A percentile compares a stretch with the other conserved stretches of the same genome.
phyloP scores from a whole-genome alignment of 2,797 vertebrate species.

The Phrynocephalus vlangalii region DNA sequence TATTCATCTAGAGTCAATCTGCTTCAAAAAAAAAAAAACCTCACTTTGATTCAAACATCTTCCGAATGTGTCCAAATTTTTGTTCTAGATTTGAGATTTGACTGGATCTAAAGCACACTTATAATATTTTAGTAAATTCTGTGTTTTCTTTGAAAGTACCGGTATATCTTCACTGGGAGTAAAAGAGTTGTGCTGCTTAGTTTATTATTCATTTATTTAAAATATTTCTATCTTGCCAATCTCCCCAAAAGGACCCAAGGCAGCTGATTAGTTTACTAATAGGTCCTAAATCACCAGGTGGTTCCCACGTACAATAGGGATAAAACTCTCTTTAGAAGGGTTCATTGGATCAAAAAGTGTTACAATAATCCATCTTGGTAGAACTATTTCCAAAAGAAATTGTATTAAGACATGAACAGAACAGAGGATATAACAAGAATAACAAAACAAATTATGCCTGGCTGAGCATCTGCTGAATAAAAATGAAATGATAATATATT shows the following conservation, averaged over 20 bases:
- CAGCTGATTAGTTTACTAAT: slow-evolving; percentile 11
- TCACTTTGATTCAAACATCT: not conserved
- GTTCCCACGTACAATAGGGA: slow-evolving; percentile 29
- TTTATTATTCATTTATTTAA: too few species aligned
- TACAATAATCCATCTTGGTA: slow-evolving; percentile 16
- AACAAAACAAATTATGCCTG: slow-evolving; percentile 30
- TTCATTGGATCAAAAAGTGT: slow-evolving; percentile 34
- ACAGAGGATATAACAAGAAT: slow-evolving; percentile 50
- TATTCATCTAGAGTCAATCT: not conserved
- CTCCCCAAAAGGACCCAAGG: too few species aligned
- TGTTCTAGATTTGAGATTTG: not conserved
- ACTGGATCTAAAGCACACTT: not conserved
- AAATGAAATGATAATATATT: slow-evolving; percentile 40
- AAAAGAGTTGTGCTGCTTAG: not conserved
- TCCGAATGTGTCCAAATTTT: not conserved
- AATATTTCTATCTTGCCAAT: too few species aligned
- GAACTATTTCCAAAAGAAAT: slow-evolving; percentile 29
- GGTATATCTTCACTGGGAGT: not conserved
- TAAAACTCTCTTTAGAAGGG: slow-evolving; percentile 24
- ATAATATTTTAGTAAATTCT: slow-evolving; percentile 1
- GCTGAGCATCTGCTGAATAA: slow-evolving; percentile 37
- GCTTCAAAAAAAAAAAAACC: not conserved
- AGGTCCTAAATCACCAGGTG: slow-evolving; percentile 28
- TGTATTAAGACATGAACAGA: slow-evolving; percentile 29
- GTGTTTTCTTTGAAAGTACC: not conserved